Evolutionary conservation across 2,888 invertebrate species (phyloP), one percentile per base, ranked within the genome.

Genomic region (Tipula lateralis): DNA sequence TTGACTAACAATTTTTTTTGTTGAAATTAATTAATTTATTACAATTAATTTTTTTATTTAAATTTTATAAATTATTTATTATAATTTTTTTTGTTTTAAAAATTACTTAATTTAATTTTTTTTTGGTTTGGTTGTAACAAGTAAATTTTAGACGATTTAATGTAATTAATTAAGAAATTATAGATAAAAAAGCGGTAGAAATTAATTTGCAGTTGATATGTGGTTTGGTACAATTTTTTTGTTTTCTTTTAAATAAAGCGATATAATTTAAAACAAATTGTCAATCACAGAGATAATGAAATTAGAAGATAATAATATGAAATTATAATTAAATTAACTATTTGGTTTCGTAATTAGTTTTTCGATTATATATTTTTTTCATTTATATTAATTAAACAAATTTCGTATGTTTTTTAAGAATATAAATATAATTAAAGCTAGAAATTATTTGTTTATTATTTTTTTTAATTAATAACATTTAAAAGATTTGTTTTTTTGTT

Each of bases 401-500:
- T 66, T 66, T 66, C 66, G 66, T 66, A 66, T 66, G 66, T 66
- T 66, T 66, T 66, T 66, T 19, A 66, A 19, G 44, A 44, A 44
- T n/a, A n/a, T 44, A n/a, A 44, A 44, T 7, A 39, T 19, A 66
- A 66, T 66, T 24, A 66, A 66, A 66, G 66, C 66, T 66, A 66
- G 44, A 44, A 66, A 24, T 66, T 66, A 66, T 66, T 66, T 16
- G 16, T 44, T 44, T 44, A 16, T 44, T 44, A 16, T 16, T n/a
- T 44, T 16, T 39, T 44, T 44, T 66, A 66, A 66, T 66, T 66
- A 66, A 66, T 66, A 66, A 66, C 66, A 66, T 66, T 66, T 66
- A 66, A 66, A 24, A 66, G 66, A 24, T 66, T 66, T 66, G 16
- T 50, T 50, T 36, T 50, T 44, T 3, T 1, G 16, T 50, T 50